Evolutionary conservation across 2,888 invertebrate genomes (phyloP).

Genomic region (Chaitophorus viminalis): DNA sequence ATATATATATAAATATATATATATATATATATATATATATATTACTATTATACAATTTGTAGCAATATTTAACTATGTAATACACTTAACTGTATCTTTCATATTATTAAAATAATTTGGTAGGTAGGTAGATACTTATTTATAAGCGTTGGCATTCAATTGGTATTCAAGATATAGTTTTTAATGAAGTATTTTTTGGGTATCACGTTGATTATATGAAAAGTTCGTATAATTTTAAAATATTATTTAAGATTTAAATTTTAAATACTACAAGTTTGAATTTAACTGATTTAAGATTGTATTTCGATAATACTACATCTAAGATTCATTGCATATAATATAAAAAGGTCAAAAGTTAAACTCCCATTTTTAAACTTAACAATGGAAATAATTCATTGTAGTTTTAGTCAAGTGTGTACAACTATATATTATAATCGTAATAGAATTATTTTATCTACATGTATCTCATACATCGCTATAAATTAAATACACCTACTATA

Average conservation of each 20-base stretch:
- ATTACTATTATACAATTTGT: background rate
- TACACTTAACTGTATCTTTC: background rate
- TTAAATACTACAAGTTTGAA: background rate
- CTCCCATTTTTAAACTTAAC: constrained; percentile 5
- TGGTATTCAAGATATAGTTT: background rate
- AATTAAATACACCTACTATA: background rate
- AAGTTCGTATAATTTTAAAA: background rate
- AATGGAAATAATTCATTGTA: background rate
- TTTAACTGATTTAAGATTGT: background rate
- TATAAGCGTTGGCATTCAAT: background rate
- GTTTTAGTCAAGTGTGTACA: background rate
- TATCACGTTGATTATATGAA: background rate
- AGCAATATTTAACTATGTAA: background rate
- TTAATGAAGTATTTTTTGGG: background rate
- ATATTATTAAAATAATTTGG: background rate
- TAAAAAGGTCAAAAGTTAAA: constrained; percentile 16
- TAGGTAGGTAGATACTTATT: background rate
- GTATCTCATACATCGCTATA: background rate
- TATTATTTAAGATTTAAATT: too few relatives aligned
- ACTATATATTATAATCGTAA: too few relatives aligned
- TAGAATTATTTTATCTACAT: background rate
- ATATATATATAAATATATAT: too few relatives aligned
- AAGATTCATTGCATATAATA: background rate
- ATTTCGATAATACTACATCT: background rate
- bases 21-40: too few relatives aligned